Conservation (phyloP, 2,888 invertebrate genomes). For the Hirtodrosophila duncani region DNA sequence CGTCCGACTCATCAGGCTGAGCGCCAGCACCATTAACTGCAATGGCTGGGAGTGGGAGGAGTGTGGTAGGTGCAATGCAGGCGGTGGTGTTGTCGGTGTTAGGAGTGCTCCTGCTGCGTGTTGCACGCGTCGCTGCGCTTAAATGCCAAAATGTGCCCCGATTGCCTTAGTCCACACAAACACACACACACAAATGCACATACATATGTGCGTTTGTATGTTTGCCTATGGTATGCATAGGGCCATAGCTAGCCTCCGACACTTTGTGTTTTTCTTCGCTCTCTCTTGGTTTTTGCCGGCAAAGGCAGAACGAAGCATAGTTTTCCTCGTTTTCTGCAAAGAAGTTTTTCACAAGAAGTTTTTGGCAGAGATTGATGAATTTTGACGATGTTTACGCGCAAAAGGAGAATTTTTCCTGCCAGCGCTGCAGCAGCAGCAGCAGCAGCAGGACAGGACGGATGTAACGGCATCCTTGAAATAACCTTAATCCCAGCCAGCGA, state of each 20-base stretch:
- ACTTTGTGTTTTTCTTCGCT: constrained; percentile 32
- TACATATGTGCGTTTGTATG: constrained; percentile 8
- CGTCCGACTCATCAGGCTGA: constrained; percentile 62
- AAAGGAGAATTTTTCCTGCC: constrained; percentile 48
- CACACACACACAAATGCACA: constrained; percentile 12
- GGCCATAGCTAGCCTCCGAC: constrained; percentile 26
- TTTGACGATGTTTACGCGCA: constrained; percentile 75
- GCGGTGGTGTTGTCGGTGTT: no score
- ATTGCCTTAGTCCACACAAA: constrained; percentile 21
- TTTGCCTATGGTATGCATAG: no score
- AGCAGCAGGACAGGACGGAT: constrained; percentile 10
- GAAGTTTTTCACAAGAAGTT: constrained; percentile 72
- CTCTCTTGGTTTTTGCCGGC: constrained; percentile 3
- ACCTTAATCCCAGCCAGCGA: constrained; percentile 76
- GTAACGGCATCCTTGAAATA: constrained; percentile 74
- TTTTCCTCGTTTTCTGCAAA: not conserved
- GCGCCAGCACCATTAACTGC: no score
- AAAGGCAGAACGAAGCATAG: constrained; percentile 4
- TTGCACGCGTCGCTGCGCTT: constrained; percentile 65
- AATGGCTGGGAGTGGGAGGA: no score
- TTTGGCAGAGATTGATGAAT: constrained; percentile 78
- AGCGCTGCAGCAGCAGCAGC: not conserved
- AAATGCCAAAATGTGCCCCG: constrained; percentile 63
- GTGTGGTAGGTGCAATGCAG: no score
- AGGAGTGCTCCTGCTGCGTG: constrained; percentile 64